These are phyloP conservation scores for Bucco capensis DNA, from an alignment of 2,113 vertebrate genomes.

Conservation along the genomic window DNA sequence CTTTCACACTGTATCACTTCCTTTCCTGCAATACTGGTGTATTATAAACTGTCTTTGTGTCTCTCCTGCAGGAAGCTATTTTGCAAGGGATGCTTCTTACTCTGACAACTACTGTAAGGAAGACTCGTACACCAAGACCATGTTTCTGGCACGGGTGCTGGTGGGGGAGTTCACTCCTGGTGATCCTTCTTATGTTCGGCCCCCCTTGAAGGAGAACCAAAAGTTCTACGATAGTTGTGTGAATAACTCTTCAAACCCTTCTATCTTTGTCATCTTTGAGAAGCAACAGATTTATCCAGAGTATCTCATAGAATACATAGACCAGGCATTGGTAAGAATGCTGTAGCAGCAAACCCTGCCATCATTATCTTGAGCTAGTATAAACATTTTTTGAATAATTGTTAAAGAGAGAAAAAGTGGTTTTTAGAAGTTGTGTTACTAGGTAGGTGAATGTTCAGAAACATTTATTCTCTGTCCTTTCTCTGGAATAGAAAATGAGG, in stretches of 20 bases:
- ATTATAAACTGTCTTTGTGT: background rate
- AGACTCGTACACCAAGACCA: conserved; percentile 1
- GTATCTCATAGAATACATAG: conserved; percentile 83
- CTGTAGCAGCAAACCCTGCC: background rate
- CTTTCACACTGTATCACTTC: background rate
- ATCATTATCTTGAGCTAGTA: background rate
- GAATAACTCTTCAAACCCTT: conserved; percentile 73
- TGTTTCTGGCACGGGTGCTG: conserved; percentile 89
- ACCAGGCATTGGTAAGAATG: background rate
- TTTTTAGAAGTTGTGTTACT: background rate
- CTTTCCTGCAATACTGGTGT: background rate
- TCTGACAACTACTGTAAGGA: conserved; percentile 75
- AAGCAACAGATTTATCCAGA: conserved; percentile 91
- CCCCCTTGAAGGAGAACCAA: conserved; percentile 77
- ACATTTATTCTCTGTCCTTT: background rate
- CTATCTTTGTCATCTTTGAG: conserved; percentile 91
- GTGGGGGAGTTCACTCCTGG: conserved; percentile 84
- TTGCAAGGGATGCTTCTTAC: conserved; percentile 86
- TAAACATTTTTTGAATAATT: background rate
- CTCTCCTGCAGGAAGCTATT: conserved; percentile 86
- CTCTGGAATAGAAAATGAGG: background rate
- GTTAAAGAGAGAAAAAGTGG: background rate
- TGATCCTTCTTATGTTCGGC: conserved; percentile 64
- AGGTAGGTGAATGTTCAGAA: background rate
- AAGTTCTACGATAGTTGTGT: conserved; percentile 90